Evolutionary conservation across 53 echinoderm and acorn worm species (phyloP), one percentile per base, ranked within the genome.

Genomic region (Patiria pectinifera): DNA sequence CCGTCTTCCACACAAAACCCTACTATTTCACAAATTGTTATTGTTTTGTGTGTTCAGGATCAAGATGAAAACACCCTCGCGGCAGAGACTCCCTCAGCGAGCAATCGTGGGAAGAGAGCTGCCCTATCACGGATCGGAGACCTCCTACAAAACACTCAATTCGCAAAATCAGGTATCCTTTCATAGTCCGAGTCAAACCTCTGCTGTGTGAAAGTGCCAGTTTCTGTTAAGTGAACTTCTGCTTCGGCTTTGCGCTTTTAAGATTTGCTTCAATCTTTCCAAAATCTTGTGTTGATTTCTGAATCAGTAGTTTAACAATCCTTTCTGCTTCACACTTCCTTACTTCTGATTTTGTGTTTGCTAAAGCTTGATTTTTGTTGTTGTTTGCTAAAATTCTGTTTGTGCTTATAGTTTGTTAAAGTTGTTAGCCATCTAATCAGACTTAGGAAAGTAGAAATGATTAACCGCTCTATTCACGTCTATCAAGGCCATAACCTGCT

Each of bases 61-160:
- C n/a, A 74, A 22, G 76, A 85, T 61, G 95, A 95, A 75, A 95
- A 95, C 21, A 78, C 49, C 7, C 71, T 53, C 11, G 11, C 59
- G 18, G 80, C 91, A 11, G 83, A 91, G 2, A 87, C 76, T 1
- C 78, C 93, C n/a, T 86, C 94, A 66, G 48, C 82, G 2, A 72
- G 87, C 18, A 89, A 87, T 15, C 79, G 86, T 19, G 71, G 60
- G 74, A 94, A 59, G 45, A 94, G 91, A 81, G 94, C 89, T 22
- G 94, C 96, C 22, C 66, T 96, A 1, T 92, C 96, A 45, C 95
- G 90, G 76, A 87, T 96, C 16, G 96, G 96, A 13, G 96, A 94
- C 25, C 87, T 95, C n/a, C 89, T 96, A 19, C 93, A 93, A 53
- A 96, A 96, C 69, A 90, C 94, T 4, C 94, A 94, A 3, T 76